Evolutionary conservation across 2,888 invertebrate species (phyloP).

Genomic region (Chaitophorus viminalis): DNA sequence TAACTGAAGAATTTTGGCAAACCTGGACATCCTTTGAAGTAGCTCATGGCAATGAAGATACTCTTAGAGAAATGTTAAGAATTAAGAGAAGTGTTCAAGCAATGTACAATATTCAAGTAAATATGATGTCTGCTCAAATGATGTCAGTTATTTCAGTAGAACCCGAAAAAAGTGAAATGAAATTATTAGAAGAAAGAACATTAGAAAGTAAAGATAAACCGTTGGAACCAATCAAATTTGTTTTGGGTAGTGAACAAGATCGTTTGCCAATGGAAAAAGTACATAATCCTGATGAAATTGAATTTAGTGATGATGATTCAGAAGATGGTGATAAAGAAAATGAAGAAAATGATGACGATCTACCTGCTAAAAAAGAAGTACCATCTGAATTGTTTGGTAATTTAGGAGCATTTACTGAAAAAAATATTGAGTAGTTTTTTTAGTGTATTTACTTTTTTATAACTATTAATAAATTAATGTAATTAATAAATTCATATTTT

Average conservation of each 20-base stretch:
- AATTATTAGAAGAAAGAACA: conserved; percentile 85
- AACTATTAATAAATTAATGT: too few species aligned
- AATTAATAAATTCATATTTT: too few species aligned
- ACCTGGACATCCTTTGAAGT: conserved; percentile 99
- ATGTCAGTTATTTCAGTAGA: conserved; percentile 79
- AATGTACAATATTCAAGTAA: conserved; percentile 97
- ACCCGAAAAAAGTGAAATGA: conserved; percentile 85
- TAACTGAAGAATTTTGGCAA: conserved; percentile 95
- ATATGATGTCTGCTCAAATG: conserved; percentile 99
- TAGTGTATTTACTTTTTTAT: neutral
- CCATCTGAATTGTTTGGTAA: conserved; percentile 94
- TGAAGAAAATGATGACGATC: conserved; percentile 39
- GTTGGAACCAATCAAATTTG: conserved; percentile 83
- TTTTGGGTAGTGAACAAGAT: conserved; percentile 69
- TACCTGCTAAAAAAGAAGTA: conserved; percentile 82
- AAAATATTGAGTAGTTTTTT: conserved; percentile 29
- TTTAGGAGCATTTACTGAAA: conserved; percentile 67
- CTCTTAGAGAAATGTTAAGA: conserved; percentile 97
- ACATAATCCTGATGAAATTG: conserved; percentile 88
- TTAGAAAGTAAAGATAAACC: conserved; percentile 70
- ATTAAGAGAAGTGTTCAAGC: conserved; percentile 98
- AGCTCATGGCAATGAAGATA: conserved; percentile 98
- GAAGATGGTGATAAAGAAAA: conserved; percentile 66
- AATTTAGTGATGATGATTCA: conserved; percentile 80
- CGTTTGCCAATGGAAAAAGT: conserved; percentile 71